Base-by-base conservation (phyloP, 2,888 invertebrate species). In the Ceramica pisi region DNA sequence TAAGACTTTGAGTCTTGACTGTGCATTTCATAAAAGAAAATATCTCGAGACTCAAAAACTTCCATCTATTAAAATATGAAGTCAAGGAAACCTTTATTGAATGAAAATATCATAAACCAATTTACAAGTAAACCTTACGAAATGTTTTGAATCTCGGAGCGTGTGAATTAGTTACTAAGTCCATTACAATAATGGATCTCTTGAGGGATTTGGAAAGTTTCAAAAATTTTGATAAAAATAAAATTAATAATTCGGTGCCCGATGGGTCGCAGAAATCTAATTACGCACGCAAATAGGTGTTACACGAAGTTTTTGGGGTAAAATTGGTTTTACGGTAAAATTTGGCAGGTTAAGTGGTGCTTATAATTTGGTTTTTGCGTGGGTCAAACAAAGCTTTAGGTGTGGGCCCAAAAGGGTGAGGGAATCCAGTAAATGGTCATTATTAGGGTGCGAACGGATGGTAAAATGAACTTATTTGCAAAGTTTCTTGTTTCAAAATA, bases 301-400 rank as follows among this genome's bases (percentile, higher is more conserved):
- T 62, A 56, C 62, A 38, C 41, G 31, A 73, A 77, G 63, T 80
- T 83, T 80, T 75, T 81, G 41, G 44, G 59, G 50, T 61, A 64
- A 83, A 83, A 77, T 81, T 75, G 67, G 76, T 83, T 85, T 84
- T 61, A 78, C 31, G 57, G 48, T 59, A 41, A 19, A 67, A 64
- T 69, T 76, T 81, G 60, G 73, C 74, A 76, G 60, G 71, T 66
- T 65, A 71, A 65, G 67, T 64, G 44, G 66, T 72, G 62, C 60
- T 77, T 51, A n/a, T 35, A 79, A 57, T 68, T 65, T 57, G 23
- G 48, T n/a, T 50, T n/a, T 64, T 72, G 38, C 21, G 60, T 61
- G 41, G 55, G 67, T 31, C 62, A 41, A 65, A 60, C 53, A 69
- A 53, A 61, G 46, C 14, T 44, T 44, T n/a, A 10, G 48, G 19